A percentile compares a stretch with the other conserved stretches of the same genome.
These are phyloP conservation scores for Alca torda DNA, from an alignment of 2,797 vertebrate genomes.

Conservation along the genomic window DNA sequence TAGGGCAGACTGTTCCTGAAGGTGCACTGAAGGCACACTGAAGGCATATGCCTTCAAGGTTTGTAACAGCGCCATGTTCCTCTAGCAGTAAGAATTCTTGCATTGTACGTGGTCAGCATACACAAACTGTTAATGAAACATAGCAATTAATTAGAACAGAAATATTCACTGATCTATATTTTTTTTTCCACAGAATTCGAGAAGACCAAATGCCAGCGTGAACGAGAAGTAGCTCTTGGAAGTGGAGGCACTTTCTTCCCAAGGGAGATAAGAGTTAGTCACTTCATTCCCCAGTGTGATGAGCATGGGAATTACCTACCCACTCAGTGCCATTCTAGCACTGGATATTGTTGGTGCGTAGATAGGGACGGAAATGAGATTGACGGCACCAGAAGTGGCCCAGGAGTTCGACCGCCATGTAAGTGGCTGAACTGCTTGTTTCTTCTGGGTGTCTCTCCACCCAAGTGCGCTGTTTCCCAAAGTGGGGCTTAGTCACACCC, in stretches of 20 bases:
- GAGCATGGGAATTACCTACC: constrained; percentile 84
- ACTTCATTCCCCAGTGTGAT: constrained; percentile 87
- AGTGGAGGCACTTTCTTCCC: not conserved
- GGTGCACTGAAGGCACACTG: not conserved
- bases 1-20: not conserved
- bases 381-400: constrained; percentile 81
- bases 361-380: constrained; percentile 86
- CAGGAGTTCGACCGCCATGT: constrained; percentile 86
- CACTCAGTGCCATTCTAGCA: constrained; percentile 86
- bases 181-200: constrained; percentile 69
- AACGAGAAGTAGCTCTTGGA: constrained; percentile 80
- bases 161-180: not conserved
- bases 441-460: not conserved
- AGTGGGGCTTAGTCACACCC: not conserved
- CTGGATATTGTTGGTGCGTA: constrained; percentile 93
- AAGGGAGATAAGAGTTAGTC: constrained; percentile 70
- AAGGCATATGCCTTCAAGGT: not conserved
- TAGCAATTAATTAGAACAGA: not conserved
- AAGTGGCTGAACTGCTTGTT: constrained; percentile 68
- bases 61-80: not conserved
- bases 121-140: not conserved
- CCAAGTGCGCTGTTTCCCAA: not conserved
- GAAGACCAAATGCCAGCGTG: constrained; percentile 85
- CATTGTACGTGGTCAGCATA: fast-evolving
- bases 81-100: not conserved